phyloP scores from a whole-genome alignment of 2,113 vertebrate species.

The Menura novaehollandiae region DNA sequence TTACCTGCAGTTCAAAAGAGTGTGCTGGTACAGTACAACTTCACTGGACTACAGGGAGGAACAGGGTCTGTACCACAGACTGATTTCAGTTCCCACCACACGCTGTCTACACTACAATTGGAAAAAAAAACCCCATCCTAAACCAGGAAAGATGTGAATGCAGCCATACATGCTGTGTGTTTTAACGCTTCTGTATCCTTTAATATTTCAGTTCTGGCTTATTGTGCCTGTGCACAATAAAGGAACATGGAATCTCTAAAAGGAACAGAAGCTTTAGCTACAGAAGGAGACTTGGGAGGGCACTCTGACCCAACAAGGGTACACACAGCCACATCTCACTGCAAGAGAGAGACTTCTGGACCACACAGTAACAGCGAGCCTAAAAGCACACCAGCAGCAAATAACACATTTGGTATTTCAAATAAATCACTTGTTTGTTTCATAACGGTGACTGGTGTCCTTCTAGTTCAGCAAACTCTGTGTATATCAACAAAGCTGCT shows the following conservation, averaged over 20 bases:
- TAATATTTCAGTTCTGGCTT: neutral
- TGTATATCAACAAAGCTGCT: neutral
- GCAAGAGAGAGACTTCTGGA: neutral
- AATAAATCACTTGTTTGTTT: neutral
- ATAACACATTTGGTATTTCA: neutral
- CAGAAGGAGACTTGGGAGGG: neutral
- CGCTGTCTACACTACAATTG: neutral
- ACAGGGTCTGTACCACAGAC: neutral
- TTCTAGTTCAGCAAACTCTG: neutral
- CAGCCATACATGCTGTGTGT: neutral
- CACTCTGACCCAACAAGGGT: slow-evolving; percentile 27
- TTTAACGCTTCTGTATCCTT: neutral
- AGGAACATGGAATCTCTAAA: neutral
- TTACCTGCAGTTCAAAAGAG: neutral
- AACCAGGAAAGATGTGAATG: neutral
- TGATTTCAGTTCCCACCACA: neutral
- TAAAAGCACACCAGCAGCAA: neutral
- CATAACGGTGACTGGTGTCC: neutral
- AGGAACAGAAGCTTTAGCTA: neutral
- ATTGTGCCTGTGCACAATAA: neutral
- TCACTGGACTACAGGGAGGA: neutral
- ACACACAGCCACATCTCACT: neutral
- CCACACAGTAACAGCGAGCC: neutral
- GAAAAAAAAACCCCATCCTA: neutral
- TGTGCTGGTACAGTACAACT: neutral